Base-by-base conservation (phyloP, 2,797 vertebrate species). In the Echeneis naucrates region DNA sequence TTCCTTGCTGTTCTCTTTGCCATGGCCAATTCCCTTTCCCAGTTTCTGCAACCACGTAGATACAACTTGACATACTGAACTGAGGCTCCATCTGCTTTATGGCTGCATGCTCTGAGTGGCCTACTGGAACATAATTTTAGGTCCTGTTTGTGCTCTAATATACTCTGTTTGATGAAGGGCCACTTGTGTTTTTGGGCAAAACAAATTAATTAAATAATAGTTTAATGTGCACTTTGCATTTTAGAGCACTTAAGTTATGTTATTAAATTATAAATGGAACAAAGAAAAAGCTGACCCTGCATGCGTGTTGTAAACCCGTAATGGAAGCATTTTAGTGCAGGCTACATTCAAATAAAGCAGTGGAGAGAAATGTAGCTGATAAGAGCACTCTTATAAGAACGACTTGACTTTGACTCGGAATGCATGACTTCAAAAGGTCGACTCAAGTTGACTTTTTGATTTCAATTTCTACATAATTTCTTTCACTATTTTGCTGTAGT, bases 1-100 rank as follows among this genome's bases (percentile, higher is more conserved):
- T 90, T 88, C 56, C 55, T 87, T 72, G 60, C 59, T 72, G 70
- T 86, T 88, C 64, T 53, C 86, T 84, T 86, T 77, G 73, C 82
- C 80, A 79, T 68, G 55, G 76, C 64, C 80, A 67, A 79, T 86
- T 87, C 78, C 50, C 68, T 63, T 83, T 54, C 44, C 66, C 35
- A 23, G 38, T 75, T 55, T 54, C 67, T 66, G 56, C 60, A 67
- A 50, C 72, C 61, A 51, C 75, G 75, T 77, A 68, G 69, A 82
- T 60, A 68, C 55, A 73, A 81, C 56, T 67, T 86, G 87, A 80
- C 85, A 81, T 70, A 57, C 69, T 63, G 76, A 77, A 78, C 65
- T 44, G 53, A 63, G 60, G 38, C 51, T 68, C 30, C 55, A 61
- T 78, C 68, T 82, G 52, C 77, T 79, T 81, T 80, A 73, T 56